phyloP scores from a whole-genome alignment of 2,113 vertebrate species.

The Emydocephalus ijimae region DNA sequence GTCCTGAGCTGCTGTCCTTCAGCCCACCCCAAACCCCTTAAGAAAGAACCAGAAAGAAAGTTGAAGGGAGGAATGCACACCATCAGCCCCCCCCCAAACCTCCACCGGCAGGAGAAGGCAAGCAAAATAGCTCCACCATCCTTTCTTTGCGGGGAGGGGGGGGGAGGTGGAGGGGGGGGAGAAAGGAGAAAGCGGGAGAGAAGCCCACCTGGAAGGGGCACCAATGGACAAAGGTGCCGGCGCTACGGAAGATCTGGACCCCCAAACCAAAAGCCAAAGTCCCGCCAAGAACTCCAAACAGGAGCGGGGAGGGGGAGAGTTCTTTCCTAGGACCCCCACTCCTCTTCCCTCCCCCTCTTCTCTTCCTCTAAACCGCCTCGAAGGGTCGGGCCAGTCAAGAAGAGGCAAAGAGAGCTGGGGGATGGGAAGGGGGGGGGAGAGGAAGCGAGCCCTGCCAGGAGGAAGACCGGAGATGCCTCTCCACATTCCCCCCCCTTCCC shows the following conservation, averaged over 20 bases:
- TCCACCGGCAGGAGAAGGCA: not conserved
- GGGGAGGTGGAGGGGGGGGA: too few species aligned
- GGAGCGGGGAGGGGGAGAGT: too few species aligned
- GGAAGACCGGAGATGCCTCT: not conserved
- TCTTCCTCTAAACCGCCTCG: too few species aligned
- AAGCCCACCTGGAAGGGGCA: not conserved
- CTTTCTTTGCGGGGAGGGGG: not conserved
- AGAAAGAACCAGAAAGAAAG: constrained; percentile 44
- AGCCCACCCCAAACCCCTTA: not conserved
- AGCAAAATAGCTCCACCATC: not conserved
- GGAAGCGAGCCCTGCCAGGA: not conserved
- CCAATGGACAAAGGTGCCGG: not conserved
- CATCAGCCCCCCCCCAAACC: not conserved
- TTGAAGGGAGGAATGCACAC: constrained; percentile 33
- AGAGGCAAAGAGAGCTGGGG: not conserved
- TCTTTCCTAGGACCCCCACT: not conserved
- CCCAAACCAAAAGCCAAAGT: not conserved
- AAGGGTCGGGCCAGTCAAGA: not conserved
- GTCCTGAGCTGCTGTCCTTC: not conserved
- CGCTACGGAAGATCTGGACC: not conserved
- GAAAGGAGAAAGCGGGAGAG: not conserved
- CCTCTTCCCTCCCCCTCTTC: not conserved
- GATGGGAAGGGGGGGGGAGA: too few species aligned
- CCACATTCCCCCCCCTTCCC: not conserved
- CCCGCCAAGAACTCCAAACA: not conserved